A percentile compares a stretch with the other conserved stretches of the same genome.
These are phyloP conservation scores for Cordilura impudica DNA, from an alignment of 2,888 invertebrate species.

Conservation along the genomic window DNA sequence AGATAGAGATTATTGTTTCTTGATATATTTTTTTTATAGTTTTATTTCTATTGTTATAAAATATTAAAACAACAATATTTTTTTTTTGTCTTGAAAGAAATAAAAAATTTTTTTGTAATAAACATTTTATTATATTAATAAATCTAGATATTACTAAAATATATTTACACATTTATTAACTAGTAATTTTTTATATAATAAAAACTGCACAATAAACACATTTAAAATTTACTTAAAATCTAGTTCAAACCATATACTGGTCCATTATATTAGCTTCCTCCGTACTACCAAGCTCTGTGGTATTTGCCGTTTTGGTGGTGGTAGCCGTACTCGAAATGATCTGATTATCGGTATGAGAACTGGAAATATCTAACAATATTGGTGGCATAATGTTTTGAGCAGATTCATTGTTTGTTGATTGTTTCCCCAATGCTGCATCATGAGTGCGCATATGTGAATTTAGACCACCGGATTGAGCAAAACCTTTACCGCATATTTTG, in stretches of 20 bases:
- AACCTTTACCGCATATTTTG: conserved; percentile 72
- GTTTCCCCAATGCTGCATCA: conserved; percentile 56
- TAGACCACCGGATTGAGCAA: conserved; percentile 74
- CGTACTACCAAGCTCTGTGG: conserved; percentile 23
- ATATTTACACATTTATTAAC: conserved; percentile 16
- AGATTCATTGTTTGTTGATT: conserved; percentile 7
- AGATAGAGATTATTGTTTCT: too few relatives aligned
- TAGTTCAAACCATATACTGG: conserved; percentile 20
- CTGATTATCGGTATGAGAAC: conserved; percentile 11
- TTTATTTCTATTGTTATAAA: too few relatives aligned
- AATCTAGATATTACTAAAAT: not conserved
- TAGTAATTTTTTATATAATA: not conserved
- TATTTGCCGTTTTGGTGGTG: not conserved
- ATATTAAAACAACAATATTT: too few relatives aligned
- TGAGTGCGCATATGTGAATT: conserved; percentile 74
- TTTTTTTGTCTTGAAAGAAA: too few relatives aligned
- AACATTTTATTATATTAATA: not conserved
- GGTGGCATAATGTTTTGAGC: too few relatives aligned
- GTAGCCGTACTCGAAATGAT: not conserved
- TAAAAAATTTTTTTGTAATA: too few relatives aligned
- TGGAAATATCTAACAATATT: not conserved
- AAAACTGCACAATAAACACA: conserved; percentile 11
- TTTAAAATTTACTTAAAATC: not conserved
- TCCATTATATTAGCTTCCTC: conserved; percentile 21
- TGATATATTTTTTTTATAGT: too few relatives aligned